phyloP scores from a whole-genome alignment of 2,113 vertebrate species.

The Aphyosemion australe region DNA sequence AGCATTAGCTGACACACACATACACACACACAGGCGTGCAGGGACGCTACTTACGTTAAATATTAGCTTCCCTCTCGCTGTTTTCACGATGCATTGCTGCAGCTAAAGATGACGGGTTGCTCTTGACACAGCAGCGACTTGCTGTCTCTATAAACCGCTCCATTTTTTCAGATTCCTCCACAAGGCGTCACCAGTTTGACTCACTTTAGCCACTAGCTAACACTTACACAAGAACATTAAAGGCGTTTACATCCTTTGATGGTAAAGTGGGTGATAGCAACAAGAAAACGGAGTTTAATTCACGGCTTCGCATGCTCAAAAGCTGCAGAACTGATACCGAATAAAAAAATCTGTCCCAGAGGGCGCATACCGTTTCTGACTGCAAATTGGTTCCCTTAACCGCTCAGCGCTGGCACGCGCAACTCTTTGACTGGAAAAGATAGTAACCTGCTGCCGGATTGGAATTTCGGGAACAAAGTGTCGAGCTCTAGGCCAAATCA shows the following conservation, averaged over 20 bases:
- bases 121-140: slow-evolving; percentile 1
- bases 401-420: not conserved
- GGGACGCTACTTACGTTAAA: slow-evolving; percentile 50
- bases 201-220: slow-evolving; percentile 24
- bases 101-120: slow-evolving; percentile 13
- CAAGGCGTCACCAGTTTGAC: slow-evolving; percentile 57
- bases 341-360: not conserved
- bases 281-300: not conserved
- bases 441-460: not conserved
- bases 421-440: slow-evolving; percentile 20
- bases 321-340: slow-evolving; percentile 14
- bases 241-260: not conserved
- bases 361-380: slow-evolving; percentile 43
- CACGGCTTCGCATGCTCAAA: not conserved
- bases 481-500: not conserved
- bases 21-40: not conserved
- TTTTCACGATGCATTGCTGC: slow-evolving; percentile 4
- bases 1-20: slow-evolving; percentile 12
- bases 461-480: not conserved
- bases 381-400: slow-evolving; percentile 21
- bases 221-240: not conserved
- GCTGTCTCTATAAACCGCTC: slow-evolving; percentile 32
- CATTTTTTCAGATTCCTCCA: slow-evolving; percentile 36
- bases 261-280: not conserved
- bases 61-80: slow-evolving; percentile 18